phyloP scores from a whole-genome alignment of 2,888 invertebrate species.

The Drosophila kambysellisi region DNA sequence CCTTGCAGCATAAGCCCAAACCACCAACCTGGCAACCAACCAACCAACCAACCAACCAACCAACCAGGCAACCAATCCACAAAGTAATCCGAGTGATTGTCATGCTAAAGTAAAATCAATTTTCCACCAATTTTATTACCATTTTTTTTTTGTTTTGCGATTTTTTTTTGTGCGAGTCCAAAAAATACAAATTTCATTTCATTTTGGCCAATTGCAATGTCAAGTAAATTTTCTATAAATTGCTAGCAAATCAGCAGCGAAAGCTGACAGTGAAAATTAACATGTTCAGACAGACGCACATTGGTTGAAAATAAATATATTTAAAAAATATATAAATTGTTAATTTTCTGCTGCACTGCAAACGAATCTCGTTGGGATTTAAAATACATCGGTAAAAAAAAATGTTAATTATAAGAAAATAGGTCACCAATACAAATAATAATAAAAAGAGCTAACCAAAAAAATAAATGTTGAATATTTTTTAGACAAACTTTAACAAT shows the following conservation, averaged over 20 bases:
- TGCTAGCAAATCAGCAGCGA: conserved; percentile 63
- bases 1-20: conserved; percentile 57
- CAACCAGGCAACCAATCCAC: conserved; percentile 30
- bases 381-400: not conserved
- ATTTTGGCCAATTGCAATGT: conserved; percentile 63
- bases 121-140: conserved; percentile 62
- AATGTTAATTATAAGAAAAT: not conserved
- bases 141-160: conserved; percentile 1
- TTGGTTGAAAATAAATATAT: conserved; percentile 4
- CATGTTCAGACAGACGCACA: conserved; percentile 40
- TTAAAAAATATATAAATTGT: not conserved
- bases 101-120: conserved; percentile 75
- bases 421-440: not conserved
- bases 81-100: conserved; percentile 68
- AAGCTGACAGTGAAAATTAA: conserved; percentile 60
- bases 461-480: not conserved
- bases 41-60: conserved; percentile 8
- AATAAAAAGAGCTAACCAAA: not conserved
- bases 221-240: conserved; percentile 62
- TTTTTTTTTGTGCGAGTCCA: conserved; percentile 12
- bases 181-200: conserved; percentile 61
- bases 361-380: too few relatives aligned
- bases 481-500: too few relatives aligned
- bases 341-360: too few relatives aligned
- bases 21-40: conserved; percentile 17